phyloP scores from a whole-genome alignment of 2,113 vertebrate species.

The Carlito syrichta region DNA sequence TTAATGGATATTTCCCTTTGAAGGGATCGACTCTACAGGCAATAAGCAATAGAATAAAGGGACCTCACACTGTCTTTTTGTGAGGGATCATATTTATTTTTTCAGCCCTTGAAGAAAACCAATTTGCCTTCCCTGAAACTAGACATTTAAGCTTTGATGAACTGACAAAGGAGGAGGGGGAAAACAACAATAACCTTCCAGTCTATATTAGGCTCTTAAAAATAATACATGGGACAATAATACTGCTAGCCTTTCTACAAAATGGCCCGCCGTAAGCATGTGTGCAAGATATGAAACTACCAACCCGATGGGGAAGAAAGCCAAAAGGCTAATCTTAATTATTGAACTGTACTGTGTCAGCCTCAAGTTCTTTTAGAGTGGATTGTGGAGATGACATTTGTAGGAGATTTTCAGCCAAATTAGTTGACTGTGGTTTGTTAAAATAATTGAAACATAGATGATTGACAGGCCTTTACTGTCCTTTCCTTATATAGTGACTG shows the following conservation, averaged over 20 bases:
- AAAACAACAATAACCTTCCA: not conserved
- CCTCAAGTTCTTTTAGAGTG: not conserved
- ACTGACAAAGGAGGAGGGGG: not conserved
- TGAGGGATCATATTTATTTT: constrained; percentile 33
- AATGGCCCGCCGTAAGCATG: not conserved
- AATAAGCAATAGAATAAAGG: constrained; percentile 2
- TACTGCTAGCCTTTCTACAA: not conserved
- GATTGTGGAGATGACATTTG: not conserved
- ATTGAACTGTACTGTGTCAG: not conserved
- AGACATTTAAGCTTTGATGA: constrained; percentile 39
- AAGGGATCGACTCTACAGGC: not conserved
- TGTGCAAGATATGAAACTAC: not conserved
- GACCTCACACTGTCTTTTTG: not conserved
- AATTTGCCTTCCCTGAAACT: constrained; percentile 30
- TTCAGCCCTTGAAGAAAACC: constrained; percentile 20
- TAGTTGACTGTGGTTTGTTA: not conserved
- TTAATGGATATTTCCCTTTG: constrained; percentile 39
- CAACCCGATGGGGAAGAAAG: not conserved
- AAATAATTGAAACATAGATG: not conserved
- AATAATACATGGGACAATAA: not conserved
- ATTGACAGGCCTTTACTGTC: not conserved
- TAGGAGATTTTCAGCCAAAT: not conserved
- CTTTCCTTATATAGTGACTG: not conserved
- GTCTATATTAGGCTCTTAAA: not conserved
- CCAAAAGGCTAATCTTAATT: not conserved